Evolutionary conservation across 2,888 invertebrate species (phyloP).

Genomic region (Dynastes hyllus): DNA sequence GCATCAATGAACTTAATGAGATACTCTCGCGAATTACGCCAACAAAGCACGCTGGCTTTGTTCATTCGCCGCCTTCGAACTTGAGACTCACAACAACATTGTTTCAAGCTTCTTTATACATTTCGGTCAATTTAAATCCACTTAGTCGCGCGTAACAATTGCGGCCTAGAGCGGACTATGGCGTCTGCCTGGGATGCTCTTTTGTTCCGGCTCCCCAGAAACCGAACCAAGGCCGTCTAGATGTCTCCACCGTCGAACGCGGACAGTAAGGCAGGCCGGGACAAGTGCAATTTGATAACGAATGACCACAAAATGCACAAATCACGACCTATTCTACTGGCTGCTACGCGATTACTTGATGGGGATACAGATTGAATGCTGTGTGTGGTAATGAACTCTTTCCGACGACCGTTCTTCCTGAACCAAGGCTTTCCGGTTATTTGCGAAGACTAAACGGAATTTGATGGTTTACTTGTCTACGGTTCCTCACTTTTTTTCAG

Average conservation of each 20-base stretch:
- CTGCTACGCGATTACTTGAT: constrained; percentile 57
- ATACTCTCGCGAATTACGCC: background rate
- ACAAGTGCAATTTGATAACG: constrained; percentile 77
- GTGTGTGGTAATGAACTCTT: background rate
- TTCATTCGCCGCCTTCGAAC: background rate
- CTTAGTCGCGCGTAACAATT: constrained; percentile 24
- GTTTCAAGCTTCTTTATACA: constrained; percentile 23
- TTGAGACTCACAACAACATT: constrained; percentile 4
- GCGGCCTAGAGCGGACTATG: background rate
- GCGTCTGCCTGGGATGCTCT: background rate
- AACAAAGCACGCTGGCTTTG: constrained; percentile 12
- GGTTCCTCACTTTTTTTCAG: background rate
- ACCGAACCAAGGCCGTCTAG: background rate
- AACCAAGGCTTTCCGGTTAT: background rate
- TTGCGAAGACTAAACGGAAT: background rate
- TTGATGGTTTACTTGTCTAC: background rate
- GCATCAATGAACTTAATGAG: constrained; percentile 2
- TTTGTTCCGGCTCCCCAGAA: constrained; percentile 9
- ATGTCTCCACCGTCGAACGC: constrained; percentile 47
- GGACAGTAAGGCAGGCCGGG: constrained; percentile 75
- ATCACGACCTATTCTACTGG: constrained; percentile 73
- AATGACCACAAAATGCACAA: constrained; percentile 74
- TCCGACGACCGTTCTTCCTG: background rate
- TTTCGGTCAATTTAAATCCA: constrained; percentile 40
- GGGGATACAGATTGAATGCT: constrained; percentile 11